phyloP scores from a whole-genome alignment of 2,888 invertebrate species.

The Colletes collaris region DNA sequence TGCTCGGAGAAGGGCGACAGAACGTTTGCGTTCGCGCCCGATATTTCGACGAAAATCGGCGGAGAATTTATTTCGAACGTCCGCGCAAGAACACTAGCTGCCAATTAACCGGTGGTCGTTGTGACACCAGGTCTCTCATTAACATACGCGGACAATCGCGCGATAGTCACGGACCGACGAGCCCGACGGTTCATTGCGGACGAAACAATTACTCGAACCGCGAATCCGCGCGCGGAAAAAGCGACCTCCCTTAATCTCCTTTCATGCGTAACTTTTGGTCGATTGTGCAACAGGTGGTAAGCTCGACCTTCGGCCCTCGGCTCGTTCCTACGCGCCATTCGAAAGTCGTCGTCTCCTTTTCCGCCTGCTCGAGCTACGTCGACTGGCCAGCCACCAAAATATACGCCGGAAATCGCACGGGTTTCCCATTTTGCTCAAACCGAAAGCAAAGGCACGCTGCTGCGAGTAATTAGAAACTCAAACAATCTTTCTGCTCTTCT shows the following conservation, averaged over 20 bases:
- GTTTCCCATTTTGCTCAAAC: too few relatives aligned
- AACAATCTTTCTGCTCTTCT: too few relatives aligned
- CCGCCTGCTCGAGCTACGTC: neutral
- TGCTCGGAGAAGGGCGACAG: too few relatives aligned
- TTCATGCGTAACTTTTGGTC: slow-evolving; percentile 68
- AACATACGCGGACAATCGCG: slow-evolving; percentile 34
- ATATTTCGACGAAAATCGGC: neutral
- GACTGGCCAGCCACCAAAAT: neutral
- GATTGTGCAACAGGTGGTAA: slow-evolving; percentile 68
- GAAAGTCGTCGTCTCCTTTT: slow-evolving; percentile 47
- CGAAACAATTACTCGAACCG: slow-evolving; percentile 35
- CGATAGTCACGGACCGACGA: slow-evolving; percentile 49
- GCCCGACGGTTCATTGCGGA: slow-evolving; percentile 18
- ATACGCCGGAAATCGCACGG: neutral
- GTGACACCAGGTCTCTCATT: slow-evolving; percentile 31
- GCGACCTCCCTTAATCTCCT: slow-evolving; percentile 62
- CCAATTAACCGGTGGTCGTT: slow-evolving; percentile 32
- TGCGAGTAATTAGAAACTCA: too few relatives aligned
- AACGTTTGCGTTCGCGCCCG: neutral
- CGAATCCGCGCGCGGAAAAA: slow-evolving; percentile 25
- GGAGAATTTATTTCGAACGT: too few relatives aligned
- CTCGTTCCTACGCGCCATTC: slow-evolving; percentile 52
- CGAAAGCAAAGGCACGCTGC: too few relatives aligned
- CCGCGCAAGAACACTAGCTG: neutral
- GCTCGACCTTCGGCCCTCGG: slow-evolving; percentile 58